Conservation (phyloP, 2,113 vertebrate species). For the Glaucomys volans region DNA sequence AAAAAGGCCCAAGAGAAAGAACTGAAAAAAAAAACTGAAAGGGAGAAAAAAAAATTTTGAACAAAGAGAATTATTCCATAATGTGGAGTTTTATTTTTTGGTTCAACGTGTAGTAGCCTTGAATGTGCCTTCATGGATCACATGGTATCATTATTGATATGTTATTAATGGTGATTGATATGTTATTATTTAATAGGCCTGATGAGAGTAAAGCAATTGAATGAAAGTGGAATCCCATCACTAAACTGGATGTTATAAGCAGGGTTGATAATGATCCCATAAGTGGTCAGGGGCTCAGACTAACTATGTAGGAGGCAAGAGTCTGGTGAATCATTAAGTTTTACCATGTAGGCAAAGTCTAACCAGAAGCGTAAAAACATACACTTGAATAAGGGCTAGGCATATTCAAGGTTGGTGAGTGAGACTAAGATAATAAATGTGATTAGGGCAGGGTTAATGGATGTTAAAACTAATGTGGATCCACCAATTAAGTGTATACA, state of each 20-base stretch:
- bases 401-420: not conserved
- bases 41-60: not conserved
- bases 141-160: not conserved
- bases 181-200: not conserved
- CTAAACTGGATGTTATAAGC: not conserved
- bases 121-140: not conserved
- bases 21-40: not conserved
- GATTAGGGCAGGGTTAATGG: not conserved
- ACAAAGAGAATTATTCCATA: not conserved
- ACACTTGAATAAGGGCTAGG: not conserved
- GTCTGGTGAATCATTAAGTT: not conserved
- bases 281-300: not conserved
- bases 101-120: not conserved
- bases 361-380: not conserved
- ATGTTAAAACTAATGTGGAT: accelerated
- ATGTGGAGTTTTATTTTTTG: not conserved
- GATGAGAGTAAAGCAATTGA: not conserved
- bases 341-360: slow-evolving; percentile 56
- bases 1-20: not conserved
- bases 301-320: not conserved
- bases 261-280: not conserved
- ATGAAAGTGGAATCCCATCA: not conserved
- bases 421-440: not conserved
- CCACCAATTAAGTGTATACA: slow-evolving; percentile 15
- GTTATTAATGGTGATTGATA: not conserved